phyloP scores from a whole-genome alignment of 2,888 invertebrate species.

The Harpalus rufipes region DNA sequence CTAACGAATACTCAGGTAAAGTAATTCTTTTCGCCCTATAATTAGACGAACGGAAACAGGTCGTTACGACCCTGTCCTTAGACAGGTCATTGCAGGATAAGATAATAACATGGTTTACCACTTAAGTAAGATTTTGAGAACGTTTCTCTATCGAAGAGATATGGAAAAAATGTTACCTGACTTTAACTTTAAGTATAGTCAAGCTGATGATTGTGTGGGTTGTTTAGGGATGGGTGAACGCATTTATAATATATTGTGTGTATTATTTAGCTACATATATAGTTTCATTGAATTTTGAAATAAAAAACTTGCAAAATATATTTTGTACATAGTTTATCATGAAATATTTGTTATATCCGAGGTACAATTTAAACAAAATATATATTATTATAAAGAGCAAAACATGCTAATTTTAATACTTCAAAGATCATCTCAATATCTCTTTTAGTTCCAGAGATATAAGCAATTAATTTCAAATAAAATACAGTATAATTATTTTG shows the following conservation, averaged over 20 bases:
- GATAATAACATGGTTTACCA: not conserved
- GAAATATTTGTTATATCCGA: too few species aligned
- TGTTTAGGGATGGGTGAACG: not conserved
- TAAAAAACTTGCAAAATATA: too few species aligned
- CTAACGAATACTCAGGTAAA: not conserved
- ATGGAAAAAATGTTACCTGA: conserved; percentile 1
- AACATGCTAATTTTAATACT: too few species aligned
- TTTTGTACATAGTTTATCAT: too few species aligned
- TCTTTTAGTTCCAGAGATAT: too few species aligned
- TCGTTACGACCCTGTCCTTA: not conserved
- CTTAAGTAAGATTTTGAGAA: not conserved
- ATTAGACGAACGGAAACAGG: not conserved
- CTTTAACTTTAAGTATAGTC: not conserved
- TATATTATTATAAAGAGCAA: too few species aligned
- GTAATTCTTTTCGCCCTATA: not conserved
- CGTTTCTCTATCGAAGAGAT: not conserved
- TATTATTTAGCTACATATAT: too few species aligned
- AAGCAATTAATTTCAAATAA: too few species aligned
- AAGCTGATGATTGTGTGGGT: not conserved
- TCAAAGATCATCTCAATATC: too few species aligned
- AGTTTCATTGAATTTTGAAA: too few species aligned
- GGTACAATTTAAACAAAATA: too few species aligned
- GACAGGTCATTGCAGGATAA: not conserved
- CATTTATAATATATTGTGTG: not conserved
- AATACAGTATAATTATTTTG: too few species aligned